Conservation (phyloP, 2,888 invertebrate species). For the Erynnis tages region DNA sequence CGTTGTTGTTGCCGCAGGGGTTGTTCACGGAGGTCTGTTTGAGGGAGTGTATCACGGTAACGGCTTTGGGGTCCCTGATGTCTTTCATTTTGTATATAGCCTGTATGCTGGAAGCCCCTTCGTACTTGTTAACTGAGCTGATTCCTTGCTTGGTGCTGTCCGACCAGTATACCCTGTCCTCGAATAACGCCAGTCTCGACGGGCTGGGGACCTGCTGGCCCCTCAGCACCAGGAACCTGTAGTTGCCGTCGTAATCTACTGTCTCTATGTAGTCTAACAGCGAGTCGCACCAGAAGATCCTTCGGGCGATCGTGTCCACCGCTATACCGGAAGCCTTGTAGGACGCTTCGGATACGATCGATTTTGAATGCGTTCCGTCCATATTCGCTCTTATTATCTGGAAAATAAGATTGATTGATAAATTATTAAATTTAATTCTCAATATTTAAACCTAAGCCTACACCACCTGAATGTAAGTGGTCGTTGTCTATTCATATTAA, state of each 20-base stretch:
- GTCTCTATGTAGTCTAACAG: conserved; percentile 97
- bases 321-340: conserved; percentile 96
- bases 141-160: conserved; percentile 95
- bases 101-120: conserved; percentile 89
- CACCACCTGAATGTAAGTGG: too few relatives aligned
- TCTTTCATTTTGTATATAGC: conserved; percentile 90
- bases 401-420: conserved; percentile 30
- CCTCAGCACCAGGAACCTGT: conserved; percentile 89
- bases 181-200: conserved; percentile 90
- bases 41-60: conserved; percentile 90
- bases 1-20: conserved; percentile 93
- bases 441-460: too few relatives aligned
- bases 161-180: conserved; percentile 94
- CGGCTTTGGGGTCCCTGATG: conserved; percentile 90
- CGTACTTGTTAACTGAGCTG: conserved; percentile 92
- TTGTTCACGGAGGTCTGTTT: conserved; percentile 88
- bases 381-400: conserved; percentile 92
- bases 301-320: conserved; percentile 92
- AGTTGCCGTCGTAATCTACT: conserved; percentile 94
- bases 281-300: conserved; percentile 98
- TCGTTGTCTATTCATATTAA: too few relatives aligned
- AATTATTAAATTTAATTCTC: too few relatives aligned
- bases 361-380: conserved; percentile 93
- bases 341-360: conserved; percentile 94
- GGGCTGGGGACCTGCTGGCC: conserved; percentile 94